These are phyloP conservation scores for Otolemur garnettii DNA, from an alignment of 2,113 vertebrate genomes.

Conservation along the genomic window DNA sequence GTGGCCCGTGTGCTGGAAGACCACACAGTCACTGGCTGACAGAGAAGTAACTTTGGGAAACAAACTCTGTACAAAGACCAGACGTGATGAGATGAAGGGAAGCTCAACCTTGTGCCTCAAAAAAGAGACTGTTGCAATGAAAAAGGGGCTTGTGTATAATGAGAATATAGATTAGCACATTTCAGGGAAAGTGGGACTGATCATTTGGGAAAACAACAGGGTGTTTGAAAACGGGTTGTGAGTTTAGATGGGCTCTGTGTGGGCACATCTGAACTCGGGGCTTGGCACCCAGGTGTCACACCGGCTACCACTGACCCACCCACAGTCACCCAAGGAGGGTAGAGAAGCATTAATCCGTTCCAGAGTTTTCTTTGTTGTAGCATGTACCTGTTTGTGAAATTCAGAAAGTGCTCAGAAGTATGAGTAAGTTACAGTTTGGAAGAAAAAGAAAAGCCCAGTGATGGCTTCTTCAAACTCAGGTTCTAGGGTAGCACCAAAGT, in stretches of 20 bases:
- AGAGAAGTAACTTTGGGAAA: neutral
- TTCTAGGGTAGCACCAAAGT: neutral
- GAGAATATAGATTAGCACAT: fast-evolving
- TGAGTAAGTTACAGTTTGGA: neutral
- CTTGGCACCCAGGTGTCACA: no score
- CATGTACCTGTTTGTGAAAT: neutral
- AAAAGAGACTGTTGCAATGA: neutral
- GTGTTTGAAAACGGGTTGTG: fast-evolving
- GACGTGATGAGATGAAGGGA: neutral
- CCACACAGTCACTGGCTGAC: fast-evolving
- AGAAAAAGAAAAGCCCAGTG: neutral
- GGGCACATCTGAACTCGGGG: no score
- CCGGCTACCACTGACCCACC: neutral
- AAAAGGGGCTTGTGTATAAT: fast-evolving
- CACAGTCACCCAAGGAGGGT: neutral
- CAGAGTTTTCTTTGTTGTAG: neutral
- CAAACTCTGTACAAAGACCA: neutral
- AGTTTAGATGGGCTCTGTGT: fast-evolving
- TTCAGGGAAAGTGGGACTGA: neutral
- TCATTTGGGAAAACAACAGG: fast-evolving
- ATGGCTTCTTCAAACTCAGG: neutral
- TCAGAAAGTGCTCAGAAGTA: neutral
- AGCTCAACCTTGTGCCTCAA: no score
- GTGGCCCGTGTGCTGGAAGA: neutral
- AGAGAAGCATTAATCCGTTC: neutral